Percentiles rank a stretch among this genome's conserved stretches.
These are phyloP conservation scores for Pterocles burchelli DNA, from an alignment of 2,113 vertebrate genomes.

Conservation along the genomic window DNA sequence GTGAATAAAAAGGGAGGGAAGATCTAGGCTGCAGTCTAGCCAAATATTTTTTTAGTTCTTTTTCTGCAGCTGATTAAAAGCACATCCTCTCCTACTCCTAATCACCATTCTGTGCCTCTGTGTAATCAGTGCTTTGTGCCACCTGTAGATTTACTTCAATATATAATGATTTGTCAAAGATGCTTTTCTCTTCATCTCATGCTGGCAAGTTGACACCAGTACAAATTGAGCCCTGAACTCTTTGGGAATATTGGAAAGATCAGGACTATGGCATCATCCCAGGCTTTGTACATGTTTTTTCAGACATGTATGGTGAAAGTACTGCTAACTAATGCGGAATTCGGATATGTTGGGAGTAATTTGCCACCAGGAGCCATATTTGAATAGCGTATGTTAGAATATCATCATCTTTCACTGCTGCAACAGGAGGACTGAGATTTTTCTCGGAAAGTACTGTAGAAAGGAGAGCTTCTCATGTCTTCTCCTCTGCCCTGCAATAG, in stretches of 20 bases:
- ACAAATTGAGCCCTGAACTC: neutral
- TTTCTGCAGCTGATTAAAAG: slow-evolving; percentile 21
- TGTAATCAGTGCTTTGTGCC: neutral
- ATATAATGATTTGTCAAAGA: neutral
- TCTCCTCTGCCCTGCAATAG: neutral
- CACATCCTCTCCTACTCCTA: neutral
- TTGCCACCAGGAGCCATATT: neutral
- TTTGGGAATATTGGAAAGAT: neutral
- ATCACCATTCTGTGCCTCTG: neutral
- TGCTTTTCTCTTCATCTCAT: neutral
- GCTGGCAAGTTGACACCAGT: neutral
- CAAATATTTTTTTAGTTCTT: slow-evolving; percentile 38
- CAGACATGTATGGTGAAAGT: neutral
- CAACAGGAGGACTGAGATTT: neutral
- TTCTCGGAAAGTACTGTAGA: neutral
- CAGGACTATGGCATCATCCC: neutral
- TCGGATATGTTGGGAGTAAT: neutral
- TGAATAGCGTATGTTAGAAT: neutral
- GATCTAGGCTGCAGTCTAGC: neutral
- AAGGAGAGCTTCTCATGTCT: neutral
- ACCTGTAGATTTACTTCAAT: slow-evolving; percentile 19
- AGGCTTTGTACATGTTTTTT: neutral
- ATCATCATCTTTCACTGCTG: neutral
- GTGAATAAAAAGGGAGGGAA: slow-evolving; percentile 24
- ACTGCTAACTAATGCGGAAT: neutral